phyloP scores from a whole-genome alignment of 2,888 invertebrate genomes.

The Cordylochernes scorpioides region DNA sequence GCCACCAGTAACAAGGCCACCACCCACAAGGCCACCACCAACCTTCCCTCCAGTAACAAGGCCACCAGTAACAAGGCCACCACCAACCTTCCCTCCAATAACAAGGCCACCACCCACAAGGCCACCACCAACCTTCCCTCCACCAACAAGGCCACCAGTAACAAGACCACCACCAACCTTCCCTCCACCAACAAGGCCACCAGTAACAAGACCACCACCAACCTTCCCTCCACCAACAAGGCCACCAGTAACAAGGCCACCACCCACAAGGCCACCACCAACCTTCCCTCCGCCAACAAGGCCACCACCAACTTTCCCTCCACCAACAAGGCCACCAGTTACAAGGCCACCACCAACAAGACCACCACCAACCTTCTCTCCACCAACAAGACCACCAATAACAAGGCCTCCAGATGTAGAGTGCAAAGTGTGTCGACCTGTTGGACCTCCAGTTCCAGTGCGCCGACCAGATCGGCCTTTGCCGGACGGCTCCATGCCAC shows the following conservation, averaged over 20 bases:
- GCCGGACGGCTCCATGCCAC: conserved; percentile 7
- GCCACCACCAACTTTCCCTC: conserved; percentile 1
- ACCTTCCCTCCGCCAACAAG: neutral
- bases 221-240: neutral
- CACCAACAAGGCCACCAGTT: conserved; percentile 1
- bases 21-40: conserved; percentile 4
- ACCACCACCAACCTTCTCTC: conserved; percentile 2
- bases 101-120: neutral
- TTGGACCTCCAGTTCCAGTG: conserved; percentile 4
- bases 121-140: neutral
- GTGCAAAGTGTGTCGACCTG: neutral
- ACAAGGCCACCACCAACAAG: neutral
- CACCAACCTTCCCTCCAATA: neutral
- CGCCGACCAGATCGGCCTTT: conserved; percentile 7
- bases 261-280: neutral
- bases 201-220: conserved; percentile 3
- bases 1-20: neutral
- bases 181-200: conserved; percentile 1
- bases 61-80: neutral
- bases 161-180: neutral
- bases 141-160: neutral
- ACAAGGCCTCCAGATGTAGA: neutral
- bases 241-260: conserved; percentile 1
- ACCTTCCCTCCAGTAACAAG: neutral
- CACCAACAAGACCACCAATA: conserved; percentile 1